Base-by-base conservation (phyloP, 2,797 vertebrate species). In the Triplophysa yarkandensis region DNA sequence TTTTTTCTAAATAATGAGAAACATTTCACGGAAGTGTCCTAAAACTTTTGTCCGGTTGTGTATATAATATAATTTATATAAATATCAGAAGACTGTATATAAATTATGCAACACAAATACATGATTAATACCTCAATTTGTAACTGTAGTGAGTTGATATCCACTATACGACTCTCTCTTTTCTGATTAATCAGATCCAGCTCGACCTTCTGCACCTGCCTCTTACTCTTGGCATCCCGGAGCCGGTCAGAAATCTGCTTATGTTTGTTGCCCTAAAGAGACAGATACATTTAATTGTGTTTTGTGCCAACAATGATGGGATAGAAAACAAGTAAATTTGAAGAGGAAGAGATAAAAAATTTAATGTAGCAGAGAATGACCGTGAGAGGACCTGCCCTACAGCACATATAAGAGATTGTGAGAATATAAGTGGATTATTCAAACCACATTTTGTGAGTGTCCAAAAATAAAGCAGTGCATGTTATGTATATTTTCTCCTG, bases 201-300 rank as follows among this genome's bases (percentile, higher is more conserved):
- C 77, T 98, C 96, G 0, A 88, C 92, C 87, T 88, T 95, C 55
- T 88, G 91, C 57, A 92, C 88, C 80, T 93, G 93, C 71, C 93
- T 96, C 87, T 91, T 94, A 84, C 90, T 93, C 64, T 88, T 90
- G 76, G 95, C 88, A 71, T 97, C 96, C 6, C 94, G 91, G 74
- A 98, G 85, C n/a, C 92, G 88, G 82, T 94, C 92, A 3, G 94
- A 95, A 83, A 99, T 95, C 84, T 98, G 96, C 74, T 94, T 93
- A 69, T 98, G 96, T 84, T 95, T 98, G 87, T 92, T 93, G 19
- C 91, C 95, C 98, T 99, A 83, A n/a, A 25, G 32, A 73, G 69
- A 83, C 1, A 34, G 11, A 27, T 9, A 13, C 46, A 64, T 13
- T n/a, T 14, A 28, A 9, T 25, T 58, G 16, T 27, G 39, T 65